Base-by-base conservation (phyloP, 2,113 vertebrate genomes). In the Corythornis cristatus region DNA sequence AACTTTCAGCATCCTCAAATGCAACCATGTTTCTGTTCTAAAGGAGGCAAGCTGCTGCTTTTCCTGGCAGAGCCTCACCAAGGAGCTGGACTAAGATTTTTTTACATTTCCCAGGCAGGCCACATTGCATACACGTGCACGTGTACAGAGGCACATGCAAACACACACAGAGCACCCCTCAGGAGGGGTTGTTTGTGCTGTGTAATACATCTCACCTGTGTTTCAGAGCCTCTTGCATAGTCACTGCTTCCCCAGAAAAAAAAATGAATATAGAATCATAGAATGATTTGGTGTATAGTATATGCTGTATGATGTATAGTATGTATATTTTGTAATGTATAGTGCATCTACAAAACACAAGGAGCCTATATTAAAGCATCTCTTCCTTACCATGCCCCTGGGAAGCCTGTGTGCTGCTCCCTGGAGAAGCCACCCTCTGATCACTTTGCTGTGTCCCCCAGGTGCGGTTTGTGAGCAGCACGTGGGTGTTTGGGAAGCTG, bases 391-490 rank as follows among this genome's bases (percentile, higher is more conserved):
- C 6, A 1, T 14, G 2, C 25, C 17, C 21, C 3, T 4, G 54
- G 35, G 42, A 62, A 77, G 22, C 12, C 72, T 42, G 2, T 61
- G 64, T 68, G 18, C 53, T 61, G 3, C 82, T 43, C 57, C 33
- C 20, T 13, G 11, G 35, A 16, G 31, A 29, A 9, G 4, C 8
- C 15, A 4, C 11, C 4, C 29, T 31, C n/a, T 43, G 42, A 74
- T 31, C 17, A 3, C 1, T 21, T 16, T 28, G 56, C 26, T 73
- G 45, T 92, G 48, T 40, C 29, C 56, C 85, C 16, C 92, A 98
- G 98, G 98, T 98, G 60, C 93, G 97, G 42, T 98, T 98, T 72
- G 97, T 98, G 18, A 98, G 97, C 96, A 98, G 98, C 51, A 98
- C 97, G 8, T 98, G 98, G 97, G 86, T 98, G 19, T 98, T 98